Base-by-base conservation (phyloP, 1,140 invertebrate genomes). In the Mya arenaria region DNA sequence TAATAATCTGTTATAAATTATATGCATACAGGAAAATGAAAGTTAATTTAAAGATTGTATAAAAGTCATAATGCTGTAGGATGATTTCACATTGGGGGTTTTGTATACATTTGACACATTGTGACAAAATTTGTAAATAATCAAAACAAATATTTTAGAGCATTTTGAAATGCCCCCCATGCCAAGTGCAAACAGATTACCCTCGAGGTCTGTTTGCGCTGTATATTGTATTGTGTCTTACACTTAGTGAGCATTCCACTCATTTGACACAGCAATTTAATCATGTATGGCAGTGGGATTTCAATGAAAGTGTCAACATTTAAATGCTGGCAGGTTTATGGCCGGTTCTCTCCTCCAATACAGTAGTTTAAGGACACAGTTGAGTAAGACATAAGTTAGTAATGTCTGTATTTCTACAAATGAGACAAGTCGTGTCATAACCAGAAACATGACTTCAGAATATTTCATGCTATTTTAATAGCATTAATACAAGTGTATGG, bases 281-380 rank as follows among this genome's bases (percentile, higher is more conserved):
- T 69, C 34, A 69, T 28, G 41, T n/a, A 25, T 52, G 41, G 48
- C 3, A 52, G 55, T 32, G 1, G 17, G 23, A 28, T 2, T 52
- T 2, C 41, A 48, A 52, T 48, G 66, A 52, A 48, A 48, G 44
- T 69, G 66, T 69, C 66, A 69, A 48, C 41, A 48, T 48, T 17
- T 68, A 17, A 17, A 52, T 32, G 66, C 30, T 69, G 66, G 66
- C 66, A 69, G 41, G 4, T 69, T 69, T 69, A 69, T 69, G 41
- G 41, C 66, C 23, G n/a, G 6, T 8, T 4, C 32, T 41, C 55
- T 23, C 25, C 25, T 44, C 65, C 23, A 23, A 32, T 37, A 37
- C 15, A 13, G 44, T 10, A 48, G 44, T n/a, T n/a, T 13, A 10
- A 10, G n/a, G 10, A 48, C 10, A 13, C 10, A 48, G n/a, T n/a